Percentiles rank a stretch among this genome's conserved stretches.
phyloP scores from a whole-genome alignment of 2,797 vertebrate species.

The Caiman crocodilus region DNA sequence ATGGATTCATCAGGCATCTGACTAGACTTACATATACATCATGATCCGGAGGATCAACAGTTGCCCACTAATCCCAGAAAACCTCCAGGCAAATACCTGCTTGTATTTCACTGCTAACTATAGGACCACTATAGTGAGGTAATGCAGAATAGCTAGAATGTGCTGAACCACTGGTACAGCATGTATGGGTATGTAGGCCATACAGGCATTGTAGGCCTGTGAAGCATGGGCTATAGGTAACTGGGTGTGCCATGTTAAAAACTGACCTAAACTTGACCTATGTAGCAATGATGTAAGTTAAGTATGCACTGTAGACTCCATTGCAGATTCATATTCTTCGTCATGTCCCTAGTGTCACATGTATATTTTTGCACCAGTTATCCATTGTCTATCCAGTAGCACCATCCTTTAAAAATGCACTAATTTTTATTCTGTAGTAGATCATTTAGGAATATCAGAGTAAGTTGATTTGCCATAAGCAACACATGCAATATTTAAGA shows the following conservation, averaged over 20 bases:
- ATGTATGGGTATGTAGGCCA: fast-evolving
- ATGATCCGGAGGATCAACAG: background rate
- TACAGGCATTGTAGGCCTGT: no score
- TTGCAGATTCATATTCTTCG: conserved; percentile 18
- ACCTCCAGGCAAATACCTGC: background rate
- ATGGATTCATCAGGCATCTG: no score
- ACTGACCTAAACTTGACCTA: no score
- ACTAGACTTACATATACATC: no score
- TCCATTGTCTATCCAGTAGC: conserved; percentile 44
- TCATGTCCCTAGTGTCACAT: conserved; percentile 9
- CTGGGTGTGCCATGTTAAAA: no score
- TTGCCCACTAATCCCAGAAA: background rate
- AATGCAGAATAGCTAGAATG: background rate
- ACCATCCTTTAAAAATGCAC: conserved; percentile 27
- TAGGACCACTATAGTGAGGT: background rate
- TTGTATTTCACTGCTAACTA: background rate
- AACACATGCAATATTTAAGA: background rate
- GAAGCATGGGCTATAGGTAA: no score
- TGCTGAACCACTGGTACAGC: background rate
- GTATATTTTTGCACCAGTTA: conserved; percentile 15
- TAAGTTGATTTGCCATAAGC: background rate
- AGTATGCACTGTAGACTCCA: background rate
- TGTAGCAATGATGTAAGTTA: no score
- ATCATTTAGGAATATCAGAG: conserved; percentile 12
- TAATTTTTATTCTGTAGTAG: conserved; percentile 48